phyloP scores from a whole-genome alignment of 2,797 vertebrate genomes.

The Myotis planiceps region DNA sequence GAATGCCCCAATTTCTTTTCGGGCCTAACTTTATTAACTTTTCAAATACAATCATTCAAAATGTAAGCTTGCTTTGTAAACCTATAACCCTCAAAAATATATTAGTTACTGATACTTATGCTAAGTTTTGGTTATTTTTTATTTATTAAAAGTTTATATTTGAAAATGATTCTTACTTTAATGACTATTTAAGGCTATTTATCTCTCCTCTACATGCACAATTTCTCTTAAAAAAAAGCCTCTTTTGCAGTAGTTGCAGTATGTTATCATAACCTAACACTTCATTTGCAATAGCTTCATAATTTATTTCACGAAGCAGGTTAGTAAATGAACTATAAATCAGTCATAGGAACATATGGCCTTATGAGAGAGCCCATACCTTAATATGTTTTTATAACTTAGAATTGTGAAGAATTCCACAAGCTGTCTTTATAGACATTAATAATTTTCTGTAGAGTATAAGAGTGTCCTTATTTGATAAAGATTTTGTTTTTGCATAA shows the following conservation, averaged over 20 bases:
- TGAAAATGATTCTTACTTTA: constrained; percentile 29
- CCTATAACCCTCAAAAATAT: neutral
- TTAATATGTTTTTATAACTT: neutral
- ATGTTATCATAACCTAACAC: neutral
- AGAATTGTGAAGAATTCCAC: neutral
- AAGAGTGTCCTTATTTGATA: neutral
- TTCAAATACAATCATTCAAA: neutral
- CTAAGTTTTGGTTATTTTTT: constrained; percentile 21
- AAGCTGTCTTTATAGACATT: neutral
- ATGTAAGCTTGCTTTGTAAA: constrained; percentile 39
- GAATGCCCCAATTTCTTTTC: neutral
- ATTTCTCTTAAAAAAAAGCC: neutral
- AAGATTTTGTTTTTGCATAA: constrained; percentile 13
- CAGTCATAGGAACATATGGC: neutral
- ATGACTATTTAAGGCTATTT: neutral
- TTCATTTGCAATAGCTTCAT: neutral
- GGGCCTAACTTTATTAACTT: neutral
- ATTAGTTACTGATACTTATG: neutral
- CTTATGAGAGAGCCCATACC: neutral
- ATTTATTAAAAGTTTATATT: neutral
- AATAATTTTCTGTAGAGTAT: neutral
- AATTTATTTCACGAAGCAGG: neutral
- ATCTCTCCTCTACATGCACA: neutral
- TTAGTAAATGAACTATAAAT: neutral
- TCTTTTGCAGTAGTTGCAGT: neutral